Percentiles rank a stretch among this genome's conserved stretches.
These are phyloP conservation scores for Cataglyphis cursor DNA, from an alignment of 2,888 invertebrate genomes.

Conservation along the genomic window DNA sequence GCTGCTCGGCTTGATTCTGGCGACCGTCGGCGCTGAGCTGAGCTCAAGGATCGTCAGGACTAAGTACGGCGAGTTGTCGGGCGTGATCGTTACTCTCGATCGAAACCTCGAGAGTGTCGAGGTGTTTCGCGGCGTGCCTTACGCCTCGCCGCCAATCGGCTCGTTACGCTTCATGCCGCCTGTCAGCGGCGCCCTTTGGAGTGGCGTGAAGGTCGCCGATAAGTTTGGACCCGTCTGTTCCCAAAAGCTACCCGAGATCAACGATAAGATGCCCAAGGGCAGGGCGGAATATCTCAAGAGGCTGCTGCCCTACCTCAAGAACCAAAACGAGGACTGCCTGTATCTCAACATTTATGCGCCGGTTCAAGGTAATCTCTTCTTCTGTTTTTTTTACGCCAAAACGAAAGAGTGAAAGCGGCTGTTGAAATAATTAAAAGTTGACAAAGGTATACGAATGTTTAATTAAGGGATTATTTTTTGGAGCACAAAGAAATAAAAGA, in stretches of 20 bases:
- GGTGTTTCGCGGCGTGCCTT: conserved; percentile 97
- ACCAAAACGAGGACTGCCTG: conserved; percentile 98
- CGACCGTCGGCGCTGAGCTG: conserved; percentile 85
- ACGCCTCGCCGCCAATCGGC: conserved; percentile 96
- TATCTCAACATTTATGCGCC: conserved; percentile 99
- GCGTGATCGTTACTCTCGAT: conserved; percentile 94
- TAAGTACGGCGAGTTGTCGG: conserved; percentile 95
- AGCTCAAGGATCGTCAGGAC: conserved; percentile 95
- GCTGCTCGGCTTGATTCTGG: conserved; percentile 76
- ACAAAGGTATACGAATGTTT: not conserved
- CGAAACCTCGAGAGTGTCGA: conserved; percentile 96
- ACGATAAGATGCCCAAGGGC: conserved; percentile 96
- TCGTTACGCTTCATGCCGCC: conserved; percentile 98
- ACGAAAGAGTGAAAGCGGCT: not conserved
- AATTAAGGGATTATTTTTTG: not conserved
- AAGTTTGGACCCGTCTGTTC: conserved; percentile 97
- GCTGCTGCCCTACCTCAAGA: conserved; percentile 94
- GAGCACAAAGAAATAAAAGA: not conserved
- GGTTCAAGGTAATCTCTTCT: conserved; percentile 92
- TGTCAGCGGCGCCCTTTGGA: conserved; percentile 97
- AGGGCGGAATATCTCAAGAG: conserved; percentile 95
- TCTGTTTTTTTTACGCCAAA: not conserved
- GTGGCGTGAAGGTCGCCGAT: conserved; percentile 95
- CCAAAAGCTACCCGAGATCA: conserved; percentile 95
- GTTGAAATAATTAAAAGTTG: not conserved